Conservation (phyloP, 2,113 vertebrate genomes). For the Nettapus auritus region DNA sequence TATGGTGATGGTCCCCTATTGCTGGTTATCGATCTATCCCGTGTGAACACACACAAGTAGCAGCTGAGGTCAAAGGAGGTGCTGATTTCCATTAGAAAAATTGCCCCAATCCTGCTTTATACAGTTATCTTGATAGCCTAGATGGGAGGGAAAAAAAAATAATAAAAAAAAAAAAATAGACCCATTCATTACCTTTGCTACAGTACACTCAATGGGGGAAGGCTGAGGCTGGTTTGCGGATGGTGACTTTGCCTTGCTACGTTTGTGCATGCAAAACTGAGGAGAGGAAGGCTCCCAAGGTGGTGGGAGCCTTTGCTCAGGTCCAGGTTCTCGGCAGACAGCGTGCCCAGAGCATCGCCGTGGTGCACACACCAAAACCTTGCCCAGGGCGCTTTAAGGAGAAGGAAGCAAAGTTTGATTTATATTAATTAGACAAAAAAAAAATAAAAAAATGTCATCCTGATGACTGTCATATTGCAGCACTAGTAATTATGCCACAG, state of each 20-base stretch:
- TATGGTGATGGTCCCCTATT: slow-evolving; percentile 17
- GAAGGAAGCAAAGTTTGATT: slow-evolving; percentile 51
- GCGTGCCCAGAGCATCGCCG: background rate
- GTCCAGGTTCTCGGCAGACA: slow-evolving; percentile 23
- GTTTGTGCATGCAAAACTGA: slow-evolving; percentile 61
- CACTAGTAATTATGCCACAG: slow-evolving; percentile 89
- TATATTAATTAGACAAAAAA: slow-evolving; percentile 43
- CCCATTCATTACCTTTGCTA: slow-evolving; percentile 80
- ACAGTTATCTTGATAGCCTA: slow-evolving; percentile 32
- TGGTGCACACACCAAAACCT: slow-evolving; percentile 37
- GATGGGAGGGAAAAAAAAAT: background rate
- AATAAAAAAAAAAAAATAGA: background rate
- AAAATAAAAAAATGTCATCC: slow-evolving; percentile 24
- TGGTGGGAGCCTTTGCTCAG: background rate
- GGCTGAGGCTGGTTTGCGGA: slow-evolving; percentile 66
- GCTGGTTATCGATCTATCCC: slow-evolving; percentile 49
- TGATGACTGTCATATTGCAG: slow-evolving; percentile 76
- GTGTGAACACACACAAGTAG: slow-evolving; percentile 30
- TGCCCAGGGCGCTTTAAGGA: background rate
- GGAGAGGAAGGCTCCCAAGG: slow-evolving; percentile 53
- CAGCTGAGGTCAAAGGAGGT: slow-evolving; percentile 52
- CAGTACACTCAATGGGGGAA: slow-evolving; percentile 72
- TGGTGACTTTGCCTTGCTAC: slow-evolving; percentile 67
- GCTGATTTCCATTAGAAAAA: slow-evolving; percentile 45
- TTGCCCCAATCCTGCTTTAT: slow-evolving; percentile 20